phyloP scores from a whole-genome alignment of 1,140 invertebrate species.

The Caenorhabditis tropicalis region DNA sequence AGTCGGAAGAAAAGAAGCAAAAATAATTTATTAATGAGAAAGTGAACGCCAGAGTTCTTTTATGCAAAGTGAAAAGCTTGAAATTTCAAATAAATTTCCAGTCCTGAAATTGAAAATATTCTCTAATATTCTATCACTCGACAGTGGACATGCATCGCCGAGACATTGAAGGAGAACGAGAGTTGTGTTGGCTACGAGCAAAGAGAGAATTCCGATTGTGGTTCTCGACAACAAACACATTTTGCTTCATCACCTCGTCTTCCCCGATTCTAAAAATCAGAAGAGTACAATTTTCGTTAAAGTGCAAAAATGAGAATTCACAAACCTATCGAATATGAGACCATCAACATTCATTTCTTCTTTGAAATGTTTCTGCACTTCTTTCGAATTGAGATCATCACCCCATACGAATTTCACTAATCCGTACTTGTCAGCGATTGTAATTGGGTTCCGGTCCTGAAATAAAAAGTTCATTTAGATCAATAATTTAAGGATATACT shows the following conservation, averaged over 20 bases:
- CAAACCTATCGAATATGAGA: constrained; percentile 68
- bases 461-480: neutral
- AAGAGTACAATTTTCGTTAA: neutral
- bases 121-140: neutral
- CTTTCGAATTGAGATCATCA: constrained; percentile 67
- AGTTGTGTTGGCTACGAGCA: constrained; percentile 6
- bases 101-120: no score
- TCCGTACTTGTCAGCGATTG: constrained; percentile 60
- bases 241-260: constrained; percentile 51
- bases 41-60: constrained; percentile 1
- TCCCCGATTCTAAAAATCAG: constrained; percentile 56
- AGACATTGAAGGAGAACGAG: constrained; percentile 17
- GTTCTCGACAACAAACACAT: constrained; percentile 57
- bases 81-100: neutral
- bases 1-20: no score
- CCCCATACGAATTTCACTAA: constrained; percentile 70
- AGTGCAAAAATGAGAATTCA: neutral
- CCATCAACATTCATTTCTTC: constrained; percentile 68
- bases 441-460: constrained; percentile 59
- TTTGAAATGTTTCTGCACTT: constrained; percentile 67
- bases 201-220: constrained; percentile 56
- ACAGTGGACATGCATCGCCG: constrained; percentile 13
- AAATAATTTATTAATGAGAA: constrained; percentile 1
- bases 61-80: constrained; percentile 11
- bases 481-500: neutral